These are phyloP conservation scores for Triplophysa siluroides DNA, from an alignment of 2,113 vertebrate genomes.

Conservation along the genomic window DNA sequence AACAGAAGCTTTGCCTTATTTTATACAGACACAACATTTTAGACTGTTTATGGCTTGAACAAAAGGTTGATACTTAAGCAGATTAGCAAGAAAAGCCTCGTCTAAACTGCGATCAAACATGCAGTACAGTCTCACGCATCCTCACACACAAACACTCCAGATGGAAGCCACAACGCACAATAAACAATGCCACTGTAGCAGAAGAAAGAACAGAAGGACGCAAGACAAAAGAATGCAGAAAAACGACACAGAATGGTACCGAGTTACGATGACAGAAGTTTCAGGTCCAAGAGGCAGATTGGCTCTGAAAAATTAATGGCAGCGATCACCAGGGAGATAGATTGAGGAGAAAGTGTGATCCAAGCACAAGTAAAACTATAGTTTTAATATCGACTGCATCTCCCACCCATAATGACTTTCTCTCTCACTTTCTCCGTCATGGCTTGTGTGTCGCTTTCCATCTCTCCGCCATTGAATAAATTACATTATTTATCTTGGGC, in stretches of 20 bases:
- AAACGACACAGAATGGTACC: slow-evolving; percentile 56
- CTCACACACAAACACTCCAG: background rate
- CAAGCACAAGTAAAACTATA: slow-evolving; percentile 67
- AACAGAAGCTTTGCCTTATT: no score
- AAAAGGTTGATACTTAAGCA: no score
- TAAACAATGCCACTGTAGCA: slow-evolving; percentile 54
- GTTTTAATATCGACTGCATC: slow-evolving; percentile 62
- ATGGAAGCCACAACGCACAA: slow-evolving; percentile 30
- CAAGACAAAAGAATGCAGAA: slow-evolving; percentile 52
- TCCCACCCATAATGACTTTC: slow-evolving; percentile 33
- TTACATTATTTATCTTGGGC: slow-evolving; percentile 52
- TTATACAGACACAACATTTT: no score
- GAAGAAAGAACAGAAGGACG: slow-evolving; percentile 43
- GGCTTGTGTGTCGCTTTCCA: slow-evolving; percentile 27
- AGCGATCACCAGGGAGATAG: slow-evolving; percentile 56
- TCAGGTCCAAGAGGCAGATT: slow-evolving; percentile 72
- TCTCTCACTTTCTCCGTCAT: slow-evolving; percentile 33
- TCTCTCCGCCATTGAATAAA: slow-evolving; percentile 40
- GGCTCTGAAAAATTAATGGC: slow-evolving; percentile 79
- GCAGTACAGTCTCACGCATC: background rate
- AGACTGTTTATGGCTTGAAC: no score
- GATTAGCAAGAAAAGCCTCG: no score
- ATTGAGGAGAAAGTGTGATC: slow-evolving; percentile 47
- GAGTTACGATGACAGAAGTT: slow-evolving; percentile 55
- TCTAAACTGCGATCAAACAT: no score